Base-by-base conservation (phyloP, 2,888 invertebrate genomes). In the Amphipoea lucens region DNA sequence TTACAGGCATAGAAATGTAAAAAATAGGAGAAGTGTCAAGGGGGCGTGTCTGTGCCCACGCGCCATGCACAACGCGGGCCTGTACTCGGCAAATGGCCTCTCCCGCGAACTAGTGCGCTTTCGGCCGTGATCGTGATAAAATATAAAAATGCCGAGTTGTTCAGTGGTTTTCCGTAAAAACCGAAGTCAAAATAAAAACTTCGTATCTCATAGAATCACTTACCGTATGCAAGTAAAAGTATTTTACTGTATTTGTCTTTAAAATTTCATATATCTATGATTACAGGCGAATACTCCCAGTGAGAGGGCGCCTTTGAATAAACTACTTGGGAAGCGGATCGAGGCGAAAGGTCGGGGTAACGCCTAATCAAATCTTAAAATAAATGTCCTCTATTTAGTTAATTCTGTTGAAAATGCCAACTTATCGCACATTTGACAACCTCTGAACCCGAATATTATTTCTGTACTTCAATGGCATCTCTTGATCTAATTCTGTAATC, bases 401-500 rank as follows among this genome's bases (percentile, higher is more conserved):
- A 17, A 23, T 23, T 2, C 48, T 40, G n/a, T n/a, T 42, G 17
- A 45, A n/a, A 23, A 4, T 60, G 57, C 9, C 6, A 77, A 65
- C n/a, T 4, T 48, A 79, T 66, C 65, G 6, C 48, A 69, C 5
- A 77, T 51, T 36, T 40, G 23, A 1, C 23, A 45, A 80, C 75
- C 80, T 75, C 23, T 75, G 80, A 79, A 79, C 80, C 62, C 23
- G 54, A 63, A 45, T 54, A 63, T 75, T 68, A 80, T 68, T 63
- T 80, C 17, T 80, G 45, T 63, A 74, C 23, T 45, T 11, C 7
- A 36, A 67, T 54, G 23, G 23, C n/a, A 51, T 79, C 23, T 74
- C 54, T 80, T 79, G 80, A 40, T 62, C 80, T 62, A 79, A 2
- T 79, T 80, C 14, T 23, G 17, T 68, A 63, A 80, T 80, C 75